A percentile compares a stretch with the other conserved stretches of the same genome.
Evolutionary conservation across 1,140 invertebrate genomes (phyloP).

Genomic region (Aphaenogaster rudis): DNA sequence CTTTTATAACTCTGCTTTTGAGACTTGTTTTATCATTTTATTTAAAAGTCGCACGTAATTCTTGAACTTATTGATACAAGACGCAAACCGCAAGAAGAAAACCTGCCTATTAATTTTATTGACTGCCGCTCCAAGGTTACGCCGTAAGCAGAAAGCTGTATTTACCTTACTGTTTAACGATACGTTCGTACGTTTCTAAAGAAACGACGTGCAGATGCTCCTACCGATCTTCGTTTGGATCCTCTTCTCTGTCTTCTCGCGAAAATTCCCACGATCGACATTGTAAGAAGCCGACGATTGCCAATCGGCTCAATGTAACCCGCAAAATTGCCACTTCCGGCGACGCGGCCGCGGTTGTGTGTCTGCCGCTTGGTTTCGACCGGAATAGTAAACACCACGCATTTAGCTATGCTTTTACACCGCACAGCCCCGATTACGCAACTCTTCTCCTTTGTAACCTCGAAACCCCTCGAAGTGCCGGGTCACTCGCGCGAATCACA

Average conservation of each 20-base stretch:
- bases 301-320: conserved; percentile 51
- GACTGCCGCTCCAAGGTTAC: conserved; percentile 8
- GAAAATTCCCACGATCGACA: conserved; percentile 54
- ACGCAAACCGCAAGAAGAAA: not conserved
- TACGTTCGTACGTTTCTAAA: conserved; percentile 13
- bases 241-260: conserved; percentile 5
- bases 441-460: conserved; percentile 41
- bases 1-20: not conserved
- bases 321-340: conserved; percentile 64
- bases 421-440: conserved; percentile 22
- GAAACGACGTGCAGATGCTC: conserved; percentile 20
- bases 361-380: conserved; percentile 30
- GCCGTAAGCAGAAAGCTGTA: not conserved
- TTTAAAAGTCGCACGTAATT: not conserved
- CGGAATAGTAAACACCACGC: conserved; percentile 56
- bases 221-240: conserved; percentile 7
- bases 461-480: conserved; percentile 44
- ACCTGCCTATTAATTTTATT: conserved; percentile 19
- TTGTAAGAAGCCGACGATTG: conserved; percentile 45
- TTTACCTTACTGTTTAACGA: conserved; percentile 29
- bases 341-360: not conserved
- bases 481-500: conserved; percentile 70
- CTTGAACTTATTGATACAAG: not conserved
- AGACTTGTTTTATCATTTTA: not conserved
- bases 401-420: conserved; percentile 63